Base-by-base conservation (phyloP, 2,888 invertebrate species). In the Cheilosia soror region DNA sequence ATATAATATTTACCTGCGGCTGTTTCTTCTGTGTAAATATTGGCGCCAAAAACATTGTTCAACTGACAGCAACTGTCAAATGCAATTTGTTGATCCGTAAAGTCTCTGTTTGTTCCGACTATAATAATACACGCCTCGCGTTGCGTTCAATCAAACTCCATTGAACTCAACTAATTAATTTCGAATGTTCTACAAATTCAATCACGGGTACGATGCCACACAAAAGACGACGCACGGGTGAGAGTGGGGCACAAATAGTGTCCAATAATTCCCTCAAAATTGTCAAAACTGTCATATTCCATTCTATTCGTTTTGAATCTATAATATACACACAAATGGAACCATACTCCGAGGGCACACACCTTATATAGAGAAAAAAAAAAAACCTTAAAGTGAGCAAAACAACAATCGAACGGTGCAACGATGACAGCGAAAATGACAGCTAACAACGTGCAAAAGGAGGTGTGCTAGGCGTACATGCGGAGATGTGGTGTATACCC, bases 341-440 rank as follows among this genome's bases (percentile, higher is more conserved):
- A 62, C 69, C 53, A 25, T 69, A 47, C 44, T 44, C 65, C 40
- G 42, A 47, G 57, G 57, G 75, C 15, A 80, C 85, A 81, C 81
- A 85, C 81, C 76, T 85, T 81, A 42, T 40, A 37, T 20, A 3
- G 33, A 5, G 29, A 20, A 27, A 51, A 63, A 63, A 42, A 20
- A 62, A 33, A 37, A 49, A 55, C 27, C 1, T 44, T 44, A 57
- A 51, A 69, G 57, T 20, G 11, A 33, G 42, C 25, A 65, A 37
- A 80, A 83, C 72, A 78, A 27, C 65, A 72, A 77, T 81, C 76
- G 85, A 85, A 81, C 76, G 68, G 62, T 77, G 77, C 71, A 47
- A 53, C 72, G 85, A 81, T 81, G 85, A 85, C 85, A 85, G 81
- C 51, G 20, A 77, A 77, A 85, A 81, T 85, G 85, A 85, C 85